Base-by-base conservation (phyloP, 2,113 vertebrate species). In the Barnardius zonarius region DNA sequence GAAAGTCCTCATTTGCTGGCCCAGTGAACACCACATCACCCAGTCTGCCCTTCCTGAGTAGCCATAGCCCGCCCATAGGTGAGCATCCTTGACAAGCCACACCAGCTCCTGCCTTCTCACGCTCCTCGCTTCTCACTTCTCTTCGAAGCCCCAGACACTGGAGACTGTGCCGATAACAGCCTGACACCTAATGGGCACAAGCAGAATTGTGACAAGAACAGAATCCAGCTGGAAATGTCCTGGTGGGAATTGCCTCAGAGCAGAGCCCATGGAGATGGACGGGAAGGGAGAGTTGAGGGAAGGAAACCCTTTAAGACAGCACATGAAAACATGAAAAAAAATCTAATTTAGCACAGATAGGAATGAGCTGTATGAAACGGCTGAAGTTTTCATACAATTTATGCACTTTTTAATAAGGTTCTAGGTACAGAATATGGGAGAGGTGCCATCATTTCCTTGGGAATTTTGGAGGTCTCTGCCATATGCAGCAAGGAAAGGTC, bases 111-210 rank as follows among this genome's bases (percentile, higher is more conserved):
- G 46, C 10, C 37, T 87, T 68, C 52, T 68, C 46, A 0, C 17
- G 6, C 31, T 43, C 11, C 8, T 23, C 8, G 52, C 31, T 51
- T 7, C 9, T 23, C 8, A 49, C 28, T 48, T 27, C 49, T 51
- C 22, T 44, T 30, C 4, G 1, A 76, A 77, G 41, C 33, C 22
- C 30, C 37, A 44, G 83, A 44, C 74, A 19, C 20, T 12, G 31
- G 55, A 33, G 39, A 1, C 55, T 70, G 67, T 15, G 67, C 61
- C 3, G 80, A 88, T 77, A 59, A 83, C n/a, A 92, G 93, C 17
- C 96, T 97, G 97, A 97, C 97, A 96, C 92, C 97, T 94, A 95
- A 96, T 80, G 97, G 97, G 90, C 89, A 86, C 73, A 78, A 57
- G 80, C 33, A 88, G 94, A 83, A 95, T 3, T 93, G 94, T 95